Evolutionary conservation across 2,888 invertebrate species (phyloP).

Genomic region (Stenotaenia linearis): DNA sequence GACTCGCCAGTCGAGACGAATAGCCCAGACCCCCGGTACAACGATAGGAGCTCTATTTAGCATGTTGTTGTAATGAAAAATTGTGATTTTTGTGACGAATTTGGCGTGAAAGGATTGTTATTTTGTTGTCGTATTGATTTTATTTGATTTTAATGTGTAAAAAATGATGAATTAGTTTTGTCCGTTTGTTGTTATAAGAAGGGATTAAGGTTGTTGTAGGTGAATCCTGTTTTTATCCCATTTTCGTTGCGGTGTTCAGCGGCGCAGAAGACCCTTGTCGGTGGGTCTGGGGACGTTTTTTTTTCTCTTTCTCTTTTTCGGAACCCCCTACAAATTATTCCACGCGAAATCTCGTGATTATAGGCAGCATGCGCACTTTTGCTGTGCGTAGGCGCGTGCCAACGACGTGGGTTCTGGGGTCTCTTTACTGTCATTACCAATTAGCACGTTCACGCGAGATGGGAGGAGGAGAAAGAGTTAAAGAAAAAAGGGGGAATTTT

Average conservation of each 20-base stretch:
- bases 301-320: background rate
- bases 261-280: constrained; percentile 27
- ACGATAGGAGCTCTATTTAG: too few species aligned
- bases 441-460: constrained; percentile 26
- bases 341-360: constrained; percentile 29
- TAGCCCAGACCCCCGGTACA: background rate
- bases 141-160: background rate
- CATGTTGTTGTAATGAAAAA: too few species aligned
- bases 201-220: background rate
- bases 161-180: background rate
- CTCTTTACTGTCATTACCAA: constrained; percentile 31
- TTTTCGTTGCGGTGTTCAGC: constrained; percentile 29
- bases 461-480: background rate
- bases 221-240: constrained; percentile 30
- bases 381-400: constrained; percentile 10
- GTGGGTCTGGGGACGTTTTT: background rate
- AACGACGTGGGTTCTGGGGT: background rate
- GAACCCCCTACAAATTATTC: constrained; percentile 26
- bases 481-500: background rate
- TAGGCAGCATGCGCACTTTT: constrained; percentile 24
- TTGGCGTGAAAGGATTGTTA: too few species aligned
- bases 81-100: too few species aligned
- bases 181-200: background rate
- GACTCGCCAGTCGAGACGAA: background rate
- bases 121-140: too few species aligned